Base-by-base conservation (phyloP, 1,140 invertebrate species). In the Vanessa tameamea region DNA sequence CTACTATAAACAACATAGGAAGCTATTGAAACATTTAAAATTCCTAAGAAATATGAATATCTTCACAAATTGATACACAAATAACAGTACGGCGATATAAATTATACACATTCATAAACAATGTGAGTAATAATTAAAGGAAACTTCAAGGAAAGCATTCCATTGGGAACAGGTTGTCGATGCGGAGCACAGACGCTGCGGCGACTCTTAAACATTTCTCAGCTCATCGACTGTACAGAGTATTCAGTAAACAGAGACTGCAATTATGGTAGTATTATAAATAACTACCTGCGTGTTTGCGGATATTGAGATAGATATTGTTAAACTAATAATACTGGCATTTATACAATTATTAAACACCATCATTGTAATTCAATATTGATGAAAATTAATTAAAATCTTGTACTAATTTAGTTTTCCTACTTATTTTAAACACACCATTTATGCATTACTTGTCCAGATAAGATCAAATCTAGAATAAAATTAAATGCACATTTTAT, bases 71-170 rank as follows among this genome's bases (percentile, higher is more conserved):
- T 57, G 53, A 23, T 57, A 57, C 20, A 57, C 53, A 57, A 57
- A 23, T 57, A 61, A 61, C 15, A 61, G 31, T 61, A 61, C 14
- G 14, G 26, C 5, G 12, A 14, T 61, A 61, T 61, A 31, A 61
- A 61, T 61, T 31, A 61, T 61, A 61, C 11, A 61, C 31, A 61
- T 31, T 61, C 15, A 61, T 61, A 61, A 61, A 61, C 26, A 69
- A 51, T 74, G 47, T 63, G 55, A 69, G 72, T 64, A 64, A 74
- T 68, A 69, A 74, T 74, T 69, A 74, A 73, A 74, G 66, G 65
- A 73, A 61, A 73, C 57, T 66, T 57, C 47, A 50, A 63, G 72
- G 72, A 69, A 64, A 69, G 67, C 66, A 74, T 74, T 68, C 66
- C 72, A 48, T 69, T 73, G 57, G 43, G 57, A 74, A 73, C 72